phyloP scores from a whole-genome alignment of 1,140 invertebrate genomes.

The Calliphora vicina region DNA sequence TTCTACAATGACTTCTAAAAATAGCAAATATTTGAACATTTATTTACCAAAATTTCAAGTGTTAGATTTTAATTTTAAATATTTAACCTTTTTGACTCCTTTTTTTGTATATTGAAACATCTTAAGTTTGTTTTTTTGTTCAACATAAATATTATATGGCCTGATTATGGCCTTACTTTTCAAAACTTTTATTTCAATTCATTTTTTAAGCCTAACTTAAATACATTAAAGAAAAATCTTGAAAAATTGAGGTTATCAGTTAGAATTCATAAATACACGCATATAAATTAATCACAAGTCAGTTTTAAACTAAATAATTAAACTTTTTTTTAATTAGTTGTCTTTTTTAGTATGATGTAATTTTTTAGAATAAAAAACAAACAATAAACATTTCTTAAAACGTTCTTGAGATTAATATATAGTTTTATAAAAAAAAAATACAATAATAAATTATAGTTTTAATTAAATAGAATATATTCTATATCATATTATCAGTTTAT shows the following conservation, averaged over 20 bases:
- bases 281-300: not conserved
- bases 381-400: not conserved
- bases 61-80: too few relatives aligned
- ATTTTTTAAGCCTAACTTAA: not conserved
- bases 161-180: too few relatives aligned
- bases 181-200: not conserved
- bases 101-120: not conserved
- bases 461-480: not conserved
- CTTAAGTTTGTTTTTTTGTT: not conserved
- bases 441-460: not conserved
- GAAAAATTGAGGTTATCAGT: not conserved
- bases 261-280: not conserved
- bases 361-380: not conserved
- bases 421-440: not conserved
- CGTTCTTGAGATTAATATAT: not conserved
- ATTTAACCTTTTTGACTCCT: too few relatives aligned
- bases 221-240: not conserved
- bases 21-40: too few relatives aligned
- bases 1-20: too few relatives aligned
- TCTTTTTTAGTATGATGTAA: not conserved
- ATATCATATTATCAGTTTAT: not conserved
- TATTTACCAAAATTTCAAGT: too few relatives aligned
- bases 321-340: not conserved
- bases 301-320: not conserved
- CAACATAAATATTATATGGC: too few relatives aligned